Conservation (phyloP, 1,140 invertebrate genomes). For the Luehdorfia chinensis region DNA sequence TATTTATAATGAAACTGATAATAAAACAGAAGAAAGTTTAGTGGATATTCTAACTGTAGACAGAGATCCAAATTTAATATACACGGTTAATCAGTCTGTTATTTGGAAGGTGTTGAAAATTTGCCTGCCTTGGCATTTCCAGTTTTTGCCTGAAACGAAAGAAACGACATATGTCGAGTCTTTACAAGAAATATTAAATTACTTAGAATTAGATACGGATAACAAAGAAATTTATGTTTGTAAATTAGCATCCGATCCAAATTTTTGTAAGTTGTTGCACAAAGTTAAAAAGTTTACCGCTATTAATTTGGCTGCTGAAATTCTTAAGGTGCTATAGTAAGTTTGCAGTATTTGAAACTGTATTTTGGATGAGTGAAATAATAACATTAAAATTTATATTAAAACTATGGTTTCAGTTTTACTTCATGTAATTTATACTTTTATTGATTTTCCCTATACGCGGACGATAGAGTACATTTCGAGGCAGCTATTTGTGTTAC, state of each 20-base stretch:
- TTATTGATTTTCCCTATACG: too few species aligned
- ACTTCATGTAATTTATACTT: too few species aligned
- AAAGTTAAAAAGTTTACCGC: conserved; percentile 58
- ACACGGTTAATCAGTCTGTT: conserved; percentile 49
- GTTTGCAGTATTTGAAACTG: conserved; percentile 2
- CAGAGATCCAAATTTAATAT: conserved; percentile 43
- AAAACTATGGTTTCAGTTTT: neutral
- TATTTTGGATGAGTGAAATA: conserved; percentile 5
- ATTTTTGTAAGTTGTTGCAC: conserved; percentile 51
- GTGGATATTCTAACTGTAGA: neutral
- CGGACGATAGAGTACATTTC: neutral
- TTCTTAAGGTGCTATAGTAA: conserved; percentile 31
- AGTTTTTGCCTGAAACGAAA: conserved; percentile 41
- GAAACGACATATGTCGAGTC: conserved; percentile 37
- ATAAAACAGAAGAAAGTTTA: conserved; percentile 25
- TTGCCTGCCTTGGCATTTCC: conserved; percentile 65
- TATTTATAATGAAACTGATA: conserved; percentile 42
- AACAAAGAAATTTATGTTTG: conserved; percentile 57
- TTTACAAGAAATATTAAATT: conserved; percentile 37
- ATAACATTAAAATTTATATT: neutral
- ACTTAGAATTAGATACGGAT: conserved; percentile 51
- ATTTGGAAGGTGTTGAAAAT: conserved; percentile 63
- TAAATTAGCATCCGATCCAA: conserved; percentile 49
- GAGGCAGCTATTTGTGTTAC: too few species aligned
- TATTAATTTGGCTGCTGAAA: conserved; percentile 43